These are phyloP conservation scores for Nestor notabilis DNA, from an alignment of 2,113 vertebrate genomes.

Conservation along the genomic window DNA sequence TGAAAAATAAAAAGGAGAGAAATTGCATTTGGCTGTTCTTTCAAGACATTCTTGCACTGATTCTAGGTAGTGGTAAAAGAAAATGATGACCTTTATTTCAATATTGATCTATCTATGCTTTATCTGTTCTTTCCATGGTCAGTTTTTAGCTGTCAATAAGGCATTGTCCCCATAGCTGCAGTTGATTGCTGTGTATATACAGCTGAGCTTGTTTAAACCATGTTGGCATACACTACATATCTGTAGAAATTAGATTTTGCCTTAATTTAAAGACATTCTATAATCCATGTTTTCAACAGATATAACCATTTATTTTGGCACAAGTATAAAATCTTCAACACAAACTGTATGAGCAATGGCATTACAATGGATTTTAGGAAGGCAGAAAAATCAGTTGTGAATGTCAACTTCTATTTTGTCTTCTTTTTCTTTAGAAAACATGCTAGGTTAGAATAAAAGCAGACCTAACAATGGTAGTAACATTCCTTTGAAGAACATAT, in stretches of 20 bases:
- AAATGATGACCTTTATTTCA: conserved; percentile 11
- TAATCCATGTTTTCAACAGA: conserved; percentile 10
- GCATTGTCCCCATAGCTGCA: background rate
- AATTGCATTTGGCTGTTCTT: background rate
- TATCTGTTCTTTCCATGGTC: background rate
- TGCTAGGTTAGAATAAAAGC: background rate
- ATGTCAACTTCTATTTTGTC: background rate
- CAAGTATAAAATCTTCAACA: background rate
- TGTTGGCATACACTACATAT: background rate
- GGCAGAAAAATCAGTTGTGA: background rate
- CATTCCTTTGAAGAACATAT: background rate
- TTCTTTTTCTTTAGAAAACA: background rate
- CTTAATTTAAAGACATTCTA: background rate
- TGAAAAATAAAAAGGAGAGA: conserved; percentile 15
- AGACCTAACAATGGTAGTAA: background rate
- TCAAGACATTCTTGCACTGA: background rate
- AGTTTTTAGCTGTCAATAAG: conserved; percentile 11
- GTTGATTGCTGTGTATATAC: conserved; percentile 29
- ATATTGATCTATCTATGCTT: background rate
- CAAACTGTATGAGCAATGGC: background rate
- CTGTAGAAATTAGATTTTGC: conserved; percentile 19
- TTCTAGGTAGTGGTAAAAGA: background rate
- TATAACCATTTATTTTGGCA: conserved; percentile 14
- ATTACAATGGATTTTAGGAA: background rate
- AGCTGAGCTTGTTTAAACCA: conserved; percentile 37